Evolutionary conservation across 2,113 vertebrate genomes (phyloP), one percentile per base, ranked within the genome.

Genomic region (Sminthopsis crassicaudata): DNA sequence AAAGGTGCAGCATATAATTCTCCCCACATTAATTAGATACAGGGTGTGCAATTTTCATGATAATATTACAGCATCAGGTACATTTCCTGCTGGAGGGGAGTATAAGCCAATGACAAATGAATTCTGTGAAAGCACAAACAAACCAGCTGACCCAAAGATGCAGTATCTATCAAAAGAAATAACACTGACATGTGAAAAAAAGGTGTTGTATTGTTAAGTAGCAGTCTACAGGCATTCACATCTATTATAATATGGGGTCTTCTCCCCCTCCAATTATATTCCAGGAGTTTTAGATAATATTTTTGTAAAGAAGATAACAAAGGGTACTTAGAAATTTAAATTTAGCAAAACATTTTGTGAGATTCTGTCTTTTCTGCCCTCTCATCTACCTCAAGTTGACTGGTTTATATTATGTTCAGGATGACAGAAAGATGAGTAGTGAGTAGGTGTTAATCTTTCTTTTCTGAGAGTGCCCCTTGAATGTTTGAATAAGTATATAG

Each of bases 31-130:
- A 97, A 94, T 95, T 96, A 92, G 22, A 3, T 52, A 55, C 0
- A 30, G 1, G 0, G 1, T 0, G 19, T 7, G 51, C 0, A 11
- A 0, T 97, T 97, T 97, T 96, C 57, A 95, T 94, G 89, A 46
- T 91, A 97, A n/a, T 23, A 46, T 96, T 94, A 25, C 76, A 48
- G 51, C 0, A 97, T 54, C 30, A 96, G 96, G 84, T 26, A 51
- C 0, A 36, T 26, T 0, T 94, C 52, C 48, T 93, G 90, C 53
- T 94, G 90, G 46, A 92, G 10, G 93, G 30, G 96, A 94, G 0
- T 95, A 84, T 94, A 76, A 97, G 5, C 22, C 42, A 95, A n/a
- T 94, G 90, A 97, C 46, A 97, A 97, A 95, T 7, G 26, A 53
- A 55, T 24, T 90, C 27, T 12, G 1, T 90, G 53, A 92, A 97